phyloP scores from a whole-genome alignment of 2,888 invertebrate species.

The Branchellion lobata region DNA sequence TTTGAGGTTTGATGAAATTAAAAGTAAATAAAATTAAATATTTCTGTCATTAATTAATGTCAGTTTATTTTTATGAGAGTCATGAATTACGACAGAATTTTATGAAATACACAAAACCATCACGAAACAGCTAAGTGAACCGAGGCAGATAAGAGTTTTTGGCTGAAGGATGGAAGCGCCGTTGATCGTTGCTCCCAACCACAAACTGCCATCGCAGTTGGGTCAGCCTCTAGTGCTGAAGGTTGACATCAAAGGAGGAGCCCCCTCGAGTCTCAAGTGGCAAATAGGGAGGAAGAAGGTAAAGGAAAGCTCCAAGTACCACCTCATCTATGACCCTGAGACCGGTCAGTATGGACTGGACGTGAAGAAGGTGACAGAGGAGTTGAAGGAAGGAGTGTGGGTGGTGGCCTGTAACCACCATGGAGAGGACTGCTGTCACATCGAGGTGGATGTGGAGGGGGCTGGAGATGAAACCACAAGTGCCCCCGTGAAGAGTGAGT shows the following conservation, averaged over 20 bases:
- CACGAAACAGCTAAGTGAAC: too few relatives aligned
- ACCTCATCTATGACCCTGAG: neutral
- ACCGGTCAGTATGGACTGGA: slow-evolving; percentile 8
- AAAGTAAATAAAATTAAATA: too few relatives aligned
- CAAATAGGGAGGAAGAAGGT: slow-evolving; percentile 39
- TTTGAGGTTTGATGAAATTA: too few relatives aligned
- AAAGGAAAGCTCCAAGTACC: slow-evolving; percentile 35
- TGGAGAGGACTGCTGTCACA: slow-evolving; percentile 43
- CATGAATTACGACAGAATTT: too few relatives aligned
- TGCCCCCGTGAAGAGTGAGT: neutral
- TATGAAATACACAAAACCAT: too few relatives aligned
- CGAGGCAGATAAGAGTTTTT: too few relatives aligned
- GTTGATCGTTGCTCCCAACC: neutral
- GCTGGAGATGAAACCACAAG: neutral
- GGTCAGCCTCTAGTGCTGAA: slow-evolving; percentile 28
- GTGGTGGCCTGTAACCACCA: slow-evolving; percentile 35
- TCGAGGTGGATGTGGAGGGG: slow-evolving; percentile 24
- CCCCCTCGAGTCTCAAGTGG: slow-evolving; percentile 32
- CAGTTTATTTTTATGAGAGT: too few relatives aligned
- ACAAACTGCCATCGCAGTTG: neutral
- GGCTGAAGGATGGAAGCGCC: neutral
- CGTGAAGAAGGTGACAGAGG: slow-evolving; percentile 28
- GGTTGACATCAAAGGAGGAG: slow-evolving; percentile 23
- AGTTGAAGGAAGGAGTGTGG: slow-evolving; percentile 43
- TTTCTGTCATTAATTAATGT: too few relatives aligned